Percentiles rank a stretch among this genome's conserved stretches.
Conservation (phyloP, 1,140 invertebrate species). For the Campoletis sonorensis region DNA sequence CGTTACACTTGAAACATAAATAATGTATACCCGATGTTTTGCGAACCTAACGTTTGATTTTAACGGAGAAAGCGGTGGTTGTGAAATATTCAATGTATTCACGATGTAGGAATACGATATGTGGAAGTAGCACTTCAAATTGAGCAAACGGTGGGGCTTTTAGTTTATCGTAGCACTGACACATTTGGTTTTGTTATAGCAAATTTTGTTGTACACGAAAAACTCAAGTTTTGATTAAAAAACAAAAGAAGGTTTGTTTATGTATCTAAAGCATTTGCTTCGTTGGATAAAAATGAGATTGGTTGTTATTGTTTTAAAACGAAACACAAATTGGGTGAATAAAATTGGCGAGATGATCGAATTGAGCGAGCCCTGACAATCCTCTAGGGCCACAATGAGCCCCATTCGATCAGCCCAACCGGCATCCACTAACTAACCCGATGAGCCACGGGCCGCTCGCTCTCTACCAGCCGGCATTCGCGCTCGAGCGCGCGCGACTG, state of each 20-base stretch:
- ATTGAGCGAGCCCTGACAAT: background rate
- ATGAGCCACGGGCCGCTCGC: conserved; percentile 57
- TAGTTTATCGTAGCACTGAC: conserved; percentile 6
- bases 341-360: background rate
- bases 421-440: conserved; percentile 69
- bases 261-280: no score
- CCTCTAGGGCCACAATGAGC: background rate
- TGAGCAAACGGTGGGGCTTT: background rate
- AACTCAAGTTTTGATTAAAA: background rate
- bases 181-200: background rate
- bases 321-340: background rate
- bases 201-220: background rate
- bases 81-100: no score
- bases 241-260: no score
- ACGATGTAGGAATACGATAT: no score
- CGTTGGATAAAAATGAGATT: no score
- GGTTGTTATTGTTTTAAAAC: background rate
- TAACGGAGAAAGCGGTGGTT: no score
- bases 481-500: conserved; percentile 55
- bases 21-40: no score
- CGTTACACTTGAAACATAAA: no score
- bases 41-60: no score
- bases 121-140: no score
- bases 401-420: conserved; percentile 33
- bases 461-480: conserved; percentile 62